A percentile compares a stretch with the other conserved stretches of the same genome.
Evolutionary conservation across 2,888 invertebrate species (phyloP).

Genomic region (Spicauda simplicius): DNA sequence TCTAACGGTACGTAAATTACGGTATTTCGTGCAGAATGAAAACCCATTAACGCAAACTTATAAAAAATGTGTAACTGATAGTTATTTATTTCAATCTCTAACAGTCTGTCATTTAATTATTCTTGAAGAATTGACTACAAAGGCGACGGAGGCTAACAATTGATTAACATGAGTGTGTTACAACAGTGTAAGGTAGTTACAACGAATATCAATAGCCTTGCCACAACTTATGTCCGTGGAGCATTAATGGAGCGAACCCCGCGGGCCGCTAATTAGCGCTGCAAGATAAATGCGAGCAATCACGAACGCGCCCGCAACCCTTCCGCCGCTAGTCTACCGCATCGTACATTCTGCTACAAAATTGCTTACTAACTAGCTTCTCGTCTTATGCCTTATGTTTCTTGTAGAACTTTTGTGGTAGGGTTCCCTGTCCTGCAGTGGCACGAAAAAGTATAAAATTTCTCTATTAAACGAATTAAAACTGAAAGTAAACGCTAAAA

Average conservation of each 20-base stretch:
- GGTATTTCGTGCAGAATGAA: too few species aligned
- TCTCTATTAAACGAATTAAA: too few species aligned
- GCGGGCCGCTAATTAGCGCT: constrained; percentile 33
- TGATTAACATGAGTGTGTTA: background rate
- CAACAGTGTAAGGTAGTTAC: background rate
- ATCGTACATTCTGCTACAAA: constrained; percentile 34
- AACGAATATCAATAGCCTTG: background rate
- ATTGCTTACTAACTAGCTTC: constrained; percentile 36
- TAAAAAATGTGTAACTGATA: too few species aligned
- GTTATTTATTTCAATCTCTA: background rate
- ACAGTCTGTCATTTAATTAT: background rate
- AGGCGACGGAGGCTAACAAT: background rate
- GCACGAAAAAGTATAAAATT: background rate
- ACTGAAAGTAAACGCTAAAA: too few species aligned
- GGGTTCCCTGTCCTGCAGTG: background rate
- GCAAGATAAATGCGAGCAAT: constrained; percentile 35
- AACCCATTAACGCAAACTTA: too few species aligned
- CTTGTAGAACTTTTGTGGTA: constrained; percentile 17
- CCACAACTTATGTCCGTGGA: constrained; percentile 12
- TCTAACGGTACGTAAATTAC: too few species aligned
- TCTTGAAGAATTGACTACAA: background rate
- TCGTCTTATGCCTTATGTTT: constrained; percentile 29
- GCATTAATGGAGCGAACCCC: constrained; percentile 18
- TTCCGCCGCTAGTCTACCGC: constrained; percentile 32
- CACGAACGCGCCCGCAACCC: constrained; percentile 37